Percentiles rank a stretch among this genome's conserved stretches.
Evolutionary conservation across 1,140 invertebrate genomes (phyloP).

Genomic region (Drosophila kurseongensis): DNA sequence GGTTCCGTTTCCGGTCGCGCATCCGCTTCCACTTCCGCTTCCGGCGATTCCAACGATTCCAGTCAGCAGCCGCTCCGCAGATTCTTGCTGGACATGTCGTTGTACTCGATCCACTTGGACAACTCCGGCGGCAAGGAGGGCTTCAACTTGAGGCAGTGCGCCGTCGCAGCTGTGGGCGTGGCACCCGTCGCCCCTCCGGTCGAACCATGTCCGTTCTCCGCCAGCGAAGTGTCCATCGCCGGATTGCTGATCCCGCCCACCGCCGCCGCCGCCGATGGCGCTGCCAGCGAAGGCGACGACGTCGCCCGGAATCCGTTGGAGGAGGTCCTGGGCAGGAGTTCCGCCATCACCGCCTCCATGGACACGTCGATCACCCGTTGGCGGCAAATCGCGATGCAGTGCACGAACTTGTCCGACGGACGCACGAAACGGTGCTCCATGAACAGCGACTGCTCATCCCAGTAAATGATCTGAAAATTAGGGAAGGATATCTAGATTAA

Average conservation of each 20-base stretch:
- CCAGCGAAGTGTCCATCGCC: slow-evolving; percentile 49
- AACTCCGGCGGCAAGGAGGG: slow-evolving; percentile 87
- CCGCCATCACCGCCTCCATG: slow-evolving; percentile 85
- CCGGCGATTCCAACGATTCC: slow-evolving; percentile 7
- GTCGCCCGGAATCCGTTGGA: slow-evolving; percentile 51
- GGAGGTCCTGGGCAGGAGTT: slow-evolving; percentile 57
- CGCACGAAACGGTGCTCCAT: slow-evolving; percentile 95
- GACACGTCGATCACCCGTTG: slow-evolving; percentile 91
- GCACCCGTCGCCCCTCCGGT: slow-evolving; percentile 1
- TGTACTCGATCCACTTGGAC: slow-evolving; percentile 88
- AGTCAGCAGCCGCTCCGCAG: slow-evolving; percentile 85
- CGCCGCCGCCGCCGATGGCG: background rate
- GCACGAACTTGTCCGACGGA: slow-evolving; percentile 90
- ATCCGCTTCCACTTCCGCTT: slow-evolving; percentile 7
- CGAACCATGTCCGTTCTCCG: slow-evolving; percentile 74
- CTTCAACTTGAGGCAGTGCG: slow-evolving; percentile 83
- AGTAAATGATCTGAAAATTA: slow-evolving; percentile 88
- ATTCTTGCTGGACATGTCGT: slow-evolving; percentile 88
- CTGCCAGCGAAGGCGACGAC: background rate
- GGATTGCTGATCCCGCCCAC: slow-evolving; percentile 46
- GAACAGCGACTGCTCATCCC: slow-evolving; percentile 93
- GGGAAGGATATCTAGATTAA: background rate
- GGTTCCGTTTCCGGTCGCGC: slow-evolving; percentile 6
- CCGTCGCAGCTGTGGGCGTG: slow-evolving; percentile 8
- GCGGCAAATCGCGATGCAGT: slow-evolving; percentile 91